These are phyloP conservation scores for Polyploca ridens DNA, from an alignment of 2,888 invertebrate genomes.

Conservation along the genomic window DNA sequence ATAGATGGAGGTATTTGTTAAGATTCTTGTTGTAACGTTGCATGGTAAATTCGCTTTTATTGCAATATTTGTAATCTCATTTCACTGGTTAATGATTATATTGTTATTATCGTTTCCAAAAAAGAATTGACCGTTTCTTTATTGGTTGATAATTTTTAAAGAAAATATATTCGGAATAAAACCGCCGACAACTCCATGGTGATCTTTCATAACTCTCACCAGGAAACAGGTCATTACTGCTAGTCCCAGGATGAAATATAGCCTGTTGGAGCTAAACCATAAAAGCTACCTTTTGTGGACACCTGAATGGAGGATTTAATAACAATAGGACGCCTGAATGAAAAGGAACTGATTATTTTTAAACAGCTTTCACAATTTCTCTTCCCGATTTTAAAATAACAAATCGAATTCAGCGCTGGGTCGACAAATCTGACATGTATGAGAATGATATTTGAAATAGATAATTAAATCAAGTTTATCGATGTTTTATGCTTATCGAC, in stretches of 20 bases:
- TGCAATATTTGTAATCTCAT: too few species aligned
- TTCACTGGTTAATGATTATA: too few species aligned
- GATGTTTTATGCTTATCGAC: too few species aligned
- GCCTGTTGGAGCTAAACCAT: neutral
- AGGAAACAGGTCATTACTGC: conserved; percentile 36
- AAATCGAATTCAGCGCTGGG: neutral
- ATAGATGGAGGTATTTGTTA: neutral
- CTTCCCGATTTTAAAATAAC: neutral
- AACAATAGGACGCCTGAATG: neutral
- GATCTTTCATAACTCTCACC: neutral
- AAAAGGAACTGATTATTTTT: neutral
- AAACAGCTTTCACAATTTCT: neutral
- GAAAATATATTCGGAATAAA: neutral
- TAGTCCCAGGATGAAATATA: conserved; percentile 28
- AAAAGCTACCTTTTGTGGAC: neutral
- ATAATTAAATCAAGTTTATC: too few species aligned
- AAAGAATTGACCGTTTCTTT: too few species aligned
- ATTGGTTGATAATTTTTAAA: too few species aligned
- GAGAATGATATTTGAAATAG: too few species aligned
- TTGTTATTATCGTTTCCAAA: too few species aligned
- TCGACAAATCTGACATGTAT: too few species aligned
- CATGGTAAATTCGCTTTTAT: neutral
- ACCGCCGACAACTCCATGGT: neutral
- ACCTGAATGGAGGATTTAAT: neutral
- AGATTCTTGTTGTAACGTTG: neutral